These are phyloP conservation scores for Drosophila stalkeri DNA, from an alignment of 2,888 invertebrate species.

Conservation along the genomic window DNA sequence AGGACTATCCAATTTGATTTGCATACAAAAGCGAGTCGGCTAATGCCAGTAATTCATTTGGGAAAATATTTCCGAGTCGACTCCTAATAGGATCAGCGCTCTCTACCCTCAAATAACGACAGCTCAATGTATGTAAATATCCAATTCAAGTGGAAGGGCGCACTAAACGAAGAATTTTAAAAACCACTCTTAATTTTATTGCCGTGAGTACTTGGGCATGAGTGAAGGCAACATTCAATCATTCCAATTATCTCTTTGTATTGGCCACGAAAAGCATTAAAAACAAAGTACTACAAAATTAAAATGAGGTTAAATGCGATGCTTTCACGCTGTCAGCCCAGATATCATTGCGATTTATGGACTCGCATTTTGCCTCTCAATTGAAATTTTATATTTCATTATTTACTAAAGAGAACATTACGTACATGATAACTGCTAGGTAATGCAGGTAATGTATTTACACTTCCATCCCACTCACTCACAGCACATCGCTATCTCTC, in stretches of 20 bases:
- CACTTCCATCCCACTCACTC: background rate
- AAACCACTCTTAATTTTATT: slow-evolving; percentile 56
- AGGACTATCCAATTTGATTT: slow-evolving; percentile 48
- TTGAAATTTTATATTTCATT: slow-evolving; percentile 45
- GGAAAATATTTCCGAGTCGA: slow-evolving; percentile 29
- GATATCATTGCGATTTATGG: slow-evolving; percentile 37
- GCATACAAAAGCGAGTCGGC: slow-evolving; percentile 46
- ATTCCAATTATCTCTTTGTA: slow-evolving; percentile 44
- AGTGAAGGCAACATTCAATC: slow-evolving; percentile 29
- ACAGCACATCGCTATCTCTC: background rate
- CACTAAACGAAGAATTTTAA: slow-evolving; percentile 43
- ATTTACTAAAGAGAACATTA: slow-evolving; percentile 22
- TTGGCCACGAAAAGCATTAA: slow-evolving; percentile 34
- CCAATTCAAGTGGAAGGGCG: slow-evolving; percentile 18
- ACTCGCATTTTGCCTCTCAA: slow-evolving; percentile 25
- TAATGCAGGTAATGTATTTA: slow-evolving; percentile 7
- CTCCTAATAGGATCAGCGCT: slow-evolving; percentile 17
- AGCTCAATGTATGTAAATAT: slow-evolving; percentile 47
- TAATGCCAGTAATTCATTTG: slow-evolving; percentile 55
- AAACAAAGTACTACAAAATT: slow-evolving; percentile 43
- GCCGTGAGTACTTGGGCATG: slow-evolving; percentile 33
- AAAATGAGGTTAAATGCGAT: slow-evolving; percentile 42
- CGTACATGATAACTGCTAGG: background rate
- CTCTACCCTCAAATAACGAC: slow-evolving; percentile 29
- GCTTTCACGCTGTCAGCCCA: slow-evolving; percentile 13